Evolutionary conservation across 2,113 vertebrate species (phyloP).

Genomic region (Rhodinocichla rosea): DNA sequence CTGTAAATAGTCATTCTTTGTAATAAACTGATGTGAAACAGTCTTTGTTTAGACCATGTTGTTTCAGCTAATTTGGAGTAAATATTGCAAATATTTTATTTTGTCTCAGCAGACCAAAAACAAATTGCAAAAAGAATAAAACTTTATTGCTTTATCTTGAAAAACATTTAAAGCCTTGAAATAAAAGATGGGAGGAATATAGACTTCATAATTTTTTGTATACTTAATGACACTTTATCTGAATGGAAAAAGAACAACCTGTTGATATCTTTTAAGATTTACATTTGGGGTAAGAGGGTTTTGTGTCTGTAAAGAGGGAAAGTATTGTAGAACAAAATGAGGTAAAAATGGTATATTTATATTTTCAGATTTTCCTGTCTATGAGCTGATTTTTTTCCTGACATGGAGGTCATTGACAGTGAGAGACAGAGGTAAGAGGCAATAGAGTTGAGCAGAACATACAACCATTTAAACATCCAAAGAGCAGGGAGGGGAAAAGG

Average conservation of each 20-base stretch:
- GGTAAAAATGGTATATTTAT: not conserved
- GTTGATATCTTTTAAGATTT: not conserved
- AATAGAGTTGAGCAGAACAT: not conserved
- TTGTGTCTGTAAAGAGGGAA: not conserved
- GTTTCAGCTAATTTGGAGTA: not conserved
- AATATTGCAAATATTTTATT: not conserved
- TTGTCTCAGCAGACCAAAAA: not conserved
- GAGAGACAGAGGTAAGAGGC: not conserved
- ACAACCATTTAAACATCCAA: not conserved
- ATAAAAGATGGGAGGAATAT: not conserved
- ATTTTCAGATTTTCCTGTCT: not conserved
- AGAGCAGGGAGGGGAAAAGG: not conserved
- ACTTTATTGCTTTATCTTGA: not conserved
- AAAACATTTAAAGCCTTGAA: not conserved
- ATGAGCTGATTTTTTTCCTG: not conserved
- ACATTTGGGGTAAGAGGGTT: accelerated
- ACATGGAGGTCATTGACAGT: not conserved
- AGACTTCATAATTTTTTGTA: not conserved
- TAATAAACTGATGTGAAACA: not conserved
- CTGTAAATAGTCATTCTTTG: not conserved
- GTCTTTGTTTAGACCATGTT: not conserved
- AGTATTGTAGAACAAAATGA: not conserved
- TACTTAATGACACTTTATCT: not conserved
- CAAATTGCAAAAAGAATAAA: not conserved
- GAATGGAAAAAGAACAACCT: not conserved